Base-by-base conservation (phyloP, 2,797 vertebrate genomes). In the Crenichthys baileyi region DNA sequence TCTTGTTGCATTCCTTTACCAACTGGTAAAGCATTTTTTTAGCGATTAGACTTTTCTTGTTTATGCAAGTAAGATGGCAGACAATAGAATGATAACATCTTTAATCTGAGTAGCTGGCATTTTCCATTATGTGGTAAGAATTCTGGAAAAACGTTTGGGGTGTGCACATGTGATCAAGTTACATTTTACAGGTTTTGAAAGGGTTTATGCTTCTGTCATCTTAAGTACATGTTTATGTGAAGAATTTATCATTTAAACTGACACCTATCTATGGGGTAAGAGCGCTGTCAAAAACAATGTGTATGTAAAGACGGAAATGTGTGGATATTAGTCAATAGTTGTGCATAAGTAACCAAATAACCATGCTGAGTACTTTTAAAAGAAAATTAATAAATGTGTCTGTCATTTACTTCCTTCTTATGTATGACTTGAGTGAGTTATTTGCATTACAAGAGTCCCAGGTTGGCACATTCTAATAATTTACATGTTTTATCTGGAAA, bases 91-190 rank as follows among this genome's bases (percentile, higher is more conserved):
- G 20, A 24, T 8, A 36, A 63, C 31, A 61, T 31, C 77, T 70
- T 63, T 72, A 0, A 29, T 56, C 16, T 60, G 31, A 73, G 20
- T 80, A 15, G 16, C 39, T 65, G 71, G 44, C 67, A 68, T 79
- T 80, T 87, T 81, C 60, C 75, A 76, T 20, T 72, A 73, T 39
- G 11, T 0, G 31, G 31, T 39, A 73, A 29, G 31, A 58, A 77
- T 79, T 84, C 78, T 71, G 50, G 82, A 87, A 84, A 77, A 76
- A 67, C 79, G 68, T 76, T 77, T 73, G 67, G 44, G 68, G 61
- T 24, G 24, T 41, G 2, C n/a, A 63, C 76, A 51, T 44, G 61
- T 7, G 8, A 71, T 74, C 53, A 7, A 73, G n/a, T 39, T 67
- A 39, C 56, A 11, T 56, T 24, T 41, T 20, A 63, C 63, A 75